Conservation (phyloP, 2,888 invertebrate species). For the Proisotoma minuta region DNA sequence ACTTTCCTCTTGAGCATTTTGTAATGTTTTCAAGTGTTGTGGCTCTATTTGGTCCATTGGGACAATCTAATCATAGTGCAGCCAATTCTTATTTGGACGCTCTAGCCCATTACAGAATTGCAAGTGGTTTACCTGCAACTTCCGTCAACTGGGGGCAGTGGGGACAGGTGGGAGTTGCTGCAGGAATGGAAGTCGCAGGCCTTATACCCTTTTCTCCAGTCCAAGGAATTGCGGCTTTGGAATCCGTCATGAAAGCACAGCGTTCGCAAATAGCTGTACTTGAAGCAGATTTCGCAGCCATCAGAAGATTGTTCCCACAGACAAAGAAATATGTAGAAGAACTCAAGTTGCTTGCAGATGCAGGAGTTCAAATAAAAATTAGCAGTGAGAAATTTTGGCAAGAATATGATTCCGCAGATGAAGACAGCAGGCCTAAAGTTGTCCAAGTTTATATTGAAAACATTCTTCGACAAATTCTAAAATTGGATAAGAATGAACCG, state of each 20-base stretch:
- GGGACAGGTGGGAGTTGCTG: slow-evolving; percentile 23
- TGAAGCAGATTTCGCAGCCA: slow-evolving; percentile 19
- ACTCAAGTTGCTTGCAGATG: too few species aligned
- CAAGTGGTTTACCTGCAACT: slow-evolving; percentile 22
- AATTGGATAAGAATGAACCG: slow-evolving; percentile 27
- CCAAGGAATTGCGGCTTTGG: slow-evolving; percentile 16
- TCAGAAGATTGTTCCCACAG: slow-evolving; percentile 17
- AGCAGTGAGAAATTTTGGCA: slow-evolving; percentile 25
- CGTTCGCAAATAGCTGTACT: slow-evolving; percentile 18
- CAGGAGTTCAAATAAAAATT: too few species aligned
- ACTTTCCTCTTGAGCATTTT: slow-evolving; percentile 23
- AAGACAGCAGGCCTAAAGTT: not conserved
- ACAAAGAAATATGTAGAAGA: slow-evolving; percentile 27
- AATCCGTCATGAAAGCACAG: slow-evolving; percentile 15
- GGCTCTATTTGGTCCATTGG: slow-evolving; percentile 28
- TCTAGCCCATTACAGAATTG: slow-evolving; percentile 24
- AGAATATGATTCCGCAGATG: slow-evolving; percentile 20
- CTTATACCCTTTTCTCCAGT: slow-evolving; percentile 17
- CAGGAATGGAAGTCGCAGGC: slow-evolving; percentile 17
- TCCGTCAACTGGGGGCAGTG: slow-evolving; percentile 37
- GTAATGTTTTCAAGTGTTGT: slow-evolving; percentile 28
- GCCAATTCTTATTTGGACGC: slow-evolving; percentile 31
- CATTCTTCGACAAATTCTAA: slow-evolving; percentile 29
- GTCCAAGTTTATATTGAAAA: slow-evolving; percentile 14
- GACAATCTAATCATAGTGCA: slow-evolving; percentile 23